Evolutionary conservation across 1,140 invertebrate genomes (phyloP).

Genomic region (Diachasmimorpha longicaudata): DNA sequence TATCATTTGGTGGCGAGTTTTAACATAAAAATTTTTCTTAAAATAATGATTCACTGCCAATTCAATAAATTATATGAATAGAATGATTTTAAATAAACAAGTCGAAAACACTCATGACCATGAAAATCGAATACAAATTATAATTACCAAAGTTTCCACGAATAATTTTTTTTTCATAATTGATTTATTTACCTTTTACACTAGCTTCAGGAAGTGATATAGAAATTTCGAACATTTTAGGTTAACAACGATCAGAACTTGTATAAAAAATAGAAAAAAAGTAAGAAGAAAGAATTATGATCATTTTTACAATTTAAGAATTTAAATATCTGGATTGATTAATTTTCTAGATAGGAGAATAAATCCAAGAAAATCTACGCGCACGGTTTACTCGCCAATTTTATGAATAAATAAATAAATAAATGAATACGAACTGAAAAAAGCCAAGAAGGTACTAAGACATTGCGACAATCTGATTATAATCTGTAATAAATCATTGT

Average conservation of each 20-base stretch:
- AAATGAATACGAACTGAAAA: no score
- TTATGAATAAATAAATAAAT: not conserved
- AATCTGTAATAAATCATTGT: not conserved
- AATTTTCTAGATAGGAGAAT: not conserved
- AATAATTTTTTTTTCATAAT: not conserved
- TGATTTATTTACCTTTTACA: not conserved
- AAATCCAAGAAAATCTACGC: not conserved
- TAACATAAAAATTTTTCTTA: not conserved
- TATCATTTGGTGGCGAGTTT: not conserved
- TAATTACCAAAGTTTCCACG: not conserved
- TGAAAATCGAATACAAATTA: not conserved
- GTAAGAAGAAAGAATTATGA: not conserved
- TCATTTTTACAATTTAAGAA: not conserved
- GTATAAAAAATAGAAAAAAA: not conserved
- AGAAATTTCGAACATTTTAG: not conserved
- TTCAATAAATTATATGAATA: not conserved
- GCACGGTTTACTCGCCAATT: slow-evolving; percentile 2
- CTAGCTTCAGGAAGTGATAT: not conserved
- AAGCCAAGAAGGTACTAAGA: not conserved
- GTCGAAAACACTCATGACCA: not conserved
- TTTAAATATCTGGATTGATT: not conserved
- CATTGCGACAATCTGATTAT: not conserved
- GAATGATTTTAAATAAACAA: not conserved
- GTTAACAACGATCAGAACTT: not conserved
- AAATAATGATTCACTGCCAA: slow-evolving; percentile 17